These are phyloP conservation scores for Panopea generosa DNA, from an alignment of 2,888 invertebrate genomes.

Conservation along the genomic window DNA sequence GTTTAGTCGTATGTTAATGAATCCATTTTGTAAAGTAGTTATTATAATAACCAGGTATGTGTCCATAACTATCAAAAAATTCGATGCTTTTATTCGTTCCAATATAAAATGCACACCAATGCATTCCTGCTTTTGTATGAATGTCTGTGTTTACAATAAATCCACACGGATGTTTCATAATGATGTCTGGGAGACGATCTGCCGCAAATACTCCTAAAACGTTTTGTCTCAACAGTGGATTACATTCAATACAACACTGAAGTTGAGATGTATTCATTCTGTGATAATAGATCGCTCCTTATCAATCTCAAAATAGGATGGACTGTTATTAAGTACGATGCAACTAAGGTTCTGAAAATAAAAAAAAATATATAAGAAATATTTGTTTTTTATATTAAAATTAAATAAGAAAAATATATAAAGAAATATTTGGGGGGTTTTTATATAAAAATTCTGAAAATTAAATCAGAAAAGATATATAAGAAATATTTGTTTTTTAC, in stretches of 20 bases:
- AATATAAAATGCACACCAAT: constrained; percentile 32
- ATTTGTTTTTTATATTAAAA: background rate
- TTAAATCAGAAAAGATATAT: background rate
- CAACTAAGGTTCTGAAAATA: constrained; percentile 54
- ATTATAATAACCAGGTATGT: constrained; percentile 19
- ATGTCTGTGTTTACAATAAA: constrained; percentile 29
- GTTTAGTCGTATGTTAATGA: background rate
- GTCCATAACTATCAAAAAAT: constrained; percentile 42
- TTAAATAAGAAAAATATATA: too few species aligned
- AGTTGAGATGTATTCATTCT: constrained; percentile 43
- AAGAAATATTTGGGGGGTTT: background rate
- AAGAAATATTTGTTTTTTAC: background rate
- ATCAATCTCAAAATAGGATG: constrained; percentile 45
- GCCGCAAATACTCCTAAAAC: constrained; percentile 38
- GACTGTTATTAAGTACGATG: constrained; percentile 38
- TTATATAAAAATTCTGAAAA: background rate
- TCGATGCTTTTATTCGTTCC: constrained; percentile 13
- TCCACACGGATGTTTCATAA: background rate
- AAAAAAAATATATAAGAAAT: constrained; percentile 6
- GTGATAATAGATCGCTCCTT: constrained; percentile 34
- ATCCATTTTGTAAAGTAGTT: constrained; percentile 14
- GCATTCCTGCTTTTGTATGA: constrained; percentile 18
- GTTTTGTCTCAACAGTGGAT: constrained; percentile 9
- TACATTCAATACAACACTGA: constrained; percentile 27
- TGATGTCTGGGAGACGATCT: constrained; percentile 33